Evolutionary conservation across 2,888 invertebrate genomes (phyloP).

Genomic region (Apamea sordens): DNA sequence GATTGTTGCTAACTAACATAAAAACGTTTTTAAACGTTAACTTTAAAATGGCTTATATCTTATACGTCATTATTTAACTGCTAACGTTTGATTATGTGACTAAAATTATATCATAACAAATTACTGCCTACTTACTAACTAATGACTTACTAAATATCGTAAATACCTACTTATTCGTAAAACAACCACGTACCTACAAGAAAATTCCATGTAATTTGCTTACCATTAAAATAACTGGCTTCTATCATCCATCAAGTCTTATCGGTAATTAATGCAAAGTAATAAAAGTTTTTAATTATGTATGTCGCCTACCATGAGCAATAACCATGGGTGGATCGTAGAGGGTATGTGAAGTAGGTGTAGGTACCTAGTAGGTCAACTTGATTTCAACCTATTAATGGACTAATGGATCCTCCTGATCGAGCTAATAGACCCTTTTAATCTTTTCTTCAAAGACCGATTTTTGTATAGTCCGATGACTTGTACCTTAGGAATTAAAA

Average conservation of each 20-base stretch:
- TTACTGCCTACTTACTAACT: background rate
- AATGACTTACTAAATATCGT: conserved; percentile 30
- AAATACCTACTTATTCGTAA: conserved; percentile 39
- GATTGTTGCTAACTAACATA: background rate
- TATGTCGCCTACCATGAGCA: conserved; percentile 36
- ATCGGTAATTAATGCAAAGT: conserved; percentile 55
- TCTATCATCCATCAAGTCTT: conserved; percentile 56
- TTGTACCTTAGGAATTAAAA: background rate
- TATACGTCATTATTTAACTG: background rate
- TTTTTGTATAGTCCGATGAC: background rate
- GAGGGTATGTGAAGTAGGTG: background rate
- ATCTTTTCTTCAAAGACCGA: background rate
- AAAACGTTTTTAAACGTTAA: background rate
- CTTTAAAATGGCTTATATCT: background rate
- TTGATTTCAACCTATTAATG: background rate
- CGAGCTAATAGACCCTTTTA: no score
- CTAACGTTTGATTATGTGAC: background rate
- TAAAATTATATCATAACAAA: conserved; percentile 3
- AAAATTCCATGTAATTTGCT: conserved; percentile 47
- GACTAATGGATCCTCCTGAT: background rate
- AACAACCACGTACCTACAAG: conserved; percentile 29
- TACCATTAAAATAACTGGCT: conserved; percentile 51
- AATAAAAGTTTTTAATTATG: conserved; percentile 45
- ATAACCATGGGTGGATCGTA: conserved; percentile 36
- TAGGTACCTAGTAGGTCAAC: background rate